These are phyloP conservation scores for Nymphalis c-album DNA, from an alignment of 2,888 invertebrate genomes.

Conservation along the genomic window DNA sequence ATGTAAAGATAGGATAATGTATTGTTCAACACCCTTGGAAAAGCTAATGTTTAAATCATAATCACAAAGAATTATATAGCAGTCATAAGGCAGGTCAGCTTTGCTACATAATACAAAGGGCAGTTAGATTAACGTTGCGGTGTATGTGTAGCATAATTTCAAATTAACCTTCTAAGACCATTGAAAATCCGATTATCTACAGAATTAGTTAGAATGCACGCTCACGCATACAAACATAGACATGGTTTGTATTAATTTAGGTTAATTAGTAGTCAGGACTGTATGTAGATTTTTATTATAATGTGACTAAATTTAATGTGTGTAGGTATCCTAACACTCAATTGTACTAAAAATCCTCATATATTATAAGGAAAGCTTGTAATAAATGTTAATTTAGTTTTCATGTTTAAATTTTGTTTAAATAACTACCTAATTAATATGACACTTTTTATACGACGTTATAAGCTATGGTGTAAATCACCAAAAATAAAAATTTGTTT, in stretches of 20 bases:
- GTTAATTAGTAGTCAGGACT: too few relatives aligned
- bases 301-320: too few relatives aligned
- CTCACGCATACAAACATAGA: not conserved
- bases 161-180: not conserved
- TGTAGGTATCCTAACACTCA: too few relatives aligned
- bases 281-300: too few relatives aligned
- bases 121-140: slow-evolving; percentile 7
- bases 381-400: too few relatives aligned
- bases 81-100: slow-evolving; percentile 2
- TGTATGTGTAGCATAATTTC: slow-evolving; percentile 6
- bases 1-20: not conserved
- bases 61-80: slow-evolving; percentile 12
- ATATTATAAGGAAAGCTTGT: too few relatives aligned
- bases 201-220: not conserved
- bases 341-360: too few relatives aligned
- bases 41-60: not conserved
- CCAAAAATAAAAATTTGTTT: slow-evolving; percentile 5
- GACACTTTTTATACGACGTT: too few relatives aligned
- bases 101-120: slow-evolving; percentile 19
- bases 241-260: too few relatives aligned
- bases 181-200: slow-evolving; percentile 2
- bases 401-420: too few relatives aligned
- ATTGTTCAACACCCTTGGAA: not conserved
- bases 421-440: too few relatives aligned
- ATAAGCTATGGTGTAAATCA: not conserved